Evolutionary conservation across 2,113 vertebrate genomes (phyloP).

Genomic region (Limanda limanda): DNA sequence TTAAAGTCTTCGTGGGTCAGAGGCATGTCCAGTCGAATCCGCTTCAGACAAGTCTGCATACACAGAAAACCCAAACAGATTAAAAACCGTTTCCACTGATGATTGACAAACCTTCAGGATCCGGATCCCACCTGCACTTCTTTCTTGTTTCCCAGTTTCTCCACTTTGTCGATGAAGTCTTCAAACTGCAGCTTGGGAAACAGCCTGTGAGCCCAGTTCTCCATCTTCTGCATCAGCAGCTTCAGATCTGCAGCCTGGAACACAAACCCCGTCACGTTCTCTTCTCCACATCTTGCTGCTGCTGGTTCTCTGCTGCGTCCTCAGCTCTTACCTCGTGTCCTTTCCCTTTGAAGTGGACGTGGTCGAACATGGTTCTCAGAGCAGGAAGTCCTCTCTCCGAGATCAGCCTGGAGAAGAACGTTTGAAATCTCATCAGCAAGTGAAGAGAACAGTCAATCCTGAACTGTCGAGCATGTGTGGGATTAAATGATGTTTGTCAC

Average conservation of each 20-base stretch:
- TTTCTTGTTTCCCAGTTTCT: slow-evolving; percentile 91
- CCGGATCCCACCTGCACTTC: slow-evolving; percentile 91
- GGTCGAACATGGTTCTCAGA: slow-evolving; percentile 89
- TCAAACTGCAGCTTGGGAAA: slow-evolving; percentile 95
- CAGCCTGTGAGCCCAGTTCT: slow-evolving; percentile 97
- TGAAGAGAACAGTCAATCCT: not conserved
- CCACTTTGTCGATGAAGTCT: slow-evolving; percentile 91
- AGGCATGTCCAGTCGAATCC: slow-evolving; percentile 95
- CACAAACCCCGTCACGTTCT: not conserved
- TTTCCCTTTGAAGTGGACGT: slow-evolving; percentile 90
- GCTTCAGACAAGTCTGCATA: slow-evolving; percentile 92
- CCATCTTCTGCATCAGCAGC: slow-evolving; percentile 90
- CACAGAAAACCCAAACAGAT: not conserved
- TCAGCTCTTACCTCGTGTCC: slow-evolving; percentile 89
- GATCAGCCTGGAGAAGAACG: slow-evolving; percentile 81
- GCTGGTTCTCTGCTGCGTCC: not conserved
- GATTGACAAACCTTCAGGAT: not conserved
- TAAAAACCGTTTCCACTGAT: not conserved
- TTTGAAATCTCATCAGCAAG: not conserved
- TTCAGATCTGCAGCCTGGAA: slow-evolving; percentile 89
- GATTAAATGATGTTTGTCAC: too few species aligned
- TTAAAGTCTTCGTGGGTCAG: slow-evolving; percentile 90
- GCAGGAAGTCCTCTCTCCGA: slow-evolving; percentile 94
- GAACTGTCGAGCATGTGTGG: too few species aligned
- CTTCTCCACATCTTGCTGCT: not conserved